Evolutionary conservation across 2,113 vertebrate species (phyloP), one percentile per base, ranked within the genome.

Genomic region (human): DNA sequence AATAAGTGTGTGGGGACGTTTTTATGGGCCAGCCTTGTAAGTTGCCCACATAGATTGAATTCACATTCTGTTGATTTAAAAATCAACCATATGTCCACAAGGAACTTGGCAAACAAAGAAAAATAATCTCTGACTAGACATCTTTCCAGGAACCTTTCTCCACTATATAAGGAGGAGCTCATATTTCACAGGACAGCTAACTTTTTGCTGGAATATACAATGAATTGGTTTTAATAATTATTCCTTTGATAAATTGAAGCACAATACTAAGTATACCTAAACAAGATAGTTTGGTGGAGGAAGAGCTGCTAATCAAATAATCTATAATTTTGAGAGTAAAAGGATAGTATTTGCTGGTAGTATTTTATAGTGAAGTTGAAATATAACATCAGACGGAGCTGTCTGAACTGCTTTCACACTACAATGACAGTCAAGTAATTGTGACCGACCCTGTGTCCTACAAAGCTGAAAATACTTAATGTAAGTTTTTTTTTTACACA

Each of bases 91-190:
- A 72, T 55, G 43, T 6, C 8, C n/a, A 83, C 11, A 4, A 40
- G 9, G 52, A 59, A 76, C 57, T 20, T 72, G 9, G n/a, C 5
- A 52, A 94, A 76, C 5, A 45, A 70, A 27, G 59, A 76, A 81
- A 81, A 38, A 27, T 16, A n/a, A 4, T 55, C 64, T 88, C 22
- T 30, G 32, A n/a, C 1, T 40, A 1, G 4, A 23, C 3, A n/a
- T 57, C 10, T 81, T 78, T 18, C 3, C 16, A 17, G 4, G 5
- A 52, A 14, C 50, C 23, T 83, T 57, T 82, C 11, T 52, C 32
- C 2, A 38, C 10, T 25, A 4, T 16, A n/a, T 30, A 35, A 45
- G 40, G 12, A 11, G 5, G 2, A 50, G 0, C 1, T 43, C 38
- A 35, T 5, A 35, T 25, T 76, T 75, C 35, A 27, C 2, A 80